phyloP scores from a whole-genome alignment of 2,113 vertebrate genomes.

The Dasypus novemcinctus region DNA sequence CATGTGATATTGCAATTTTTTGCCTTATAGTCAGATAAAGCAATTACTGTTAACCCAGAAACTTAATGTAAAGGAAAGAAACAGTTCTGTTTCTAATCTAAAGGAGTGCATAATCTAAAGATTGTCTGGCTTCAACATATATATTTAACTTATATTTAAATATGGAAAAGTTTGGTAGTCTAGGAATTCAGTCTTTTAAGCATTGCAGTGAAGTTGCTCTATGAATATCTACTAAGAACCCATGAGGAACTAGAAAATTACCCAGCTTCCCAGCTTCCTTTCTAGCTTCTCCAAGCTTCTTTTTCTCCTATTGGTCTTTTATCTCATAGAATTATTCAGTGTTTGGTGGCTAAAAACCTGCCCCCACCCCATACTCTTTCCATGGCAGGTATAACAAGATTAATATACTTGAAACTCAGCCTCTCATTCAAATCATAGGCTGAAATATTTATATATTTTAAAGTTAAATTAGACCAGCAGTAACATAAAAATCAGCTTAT shows the following conservation, averaged over 20 bases:
- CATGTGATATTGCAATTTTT: neutral
- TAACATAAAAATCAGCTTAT: neutral
- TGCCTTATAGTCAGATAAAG: neutral
- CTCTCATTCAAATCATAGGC: slow-evolving; percentile 6
- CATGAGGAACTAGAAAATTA: slow-evolving; percentile 8
- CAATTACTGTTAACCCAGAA: neutral
- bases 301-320: neutral
- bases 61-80: neutral
- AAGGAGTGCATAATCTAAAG: neutral
- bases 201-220: neutral
- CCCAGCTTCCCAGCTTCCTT: neutral
- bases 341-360: neutral
- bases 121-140: neutral
- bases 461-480: slow-evolving; percentile 12
- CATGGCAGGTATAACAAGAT: neutral
- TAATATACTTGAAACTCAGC: neutral
- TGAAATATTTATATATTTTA: neutral
- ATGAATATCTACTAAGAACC: slow-evolving; percentile 39
- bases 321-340: neutral
- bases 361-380: neutral
- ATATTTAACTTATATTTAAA: slow-evolving; percentile 39
- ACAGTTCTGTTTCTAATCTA: neutral
- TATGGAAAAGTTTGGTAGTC: neutral
- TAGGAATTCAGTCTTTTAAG: slow-evolving; percentile 1
- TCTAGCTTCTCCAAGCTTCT: neutral